These are phyloP conservation scores for Cataglyphis livida DNA, from an alignment of 2,888 invertebrate genomes.

Conservation along the genomic window DNA sequence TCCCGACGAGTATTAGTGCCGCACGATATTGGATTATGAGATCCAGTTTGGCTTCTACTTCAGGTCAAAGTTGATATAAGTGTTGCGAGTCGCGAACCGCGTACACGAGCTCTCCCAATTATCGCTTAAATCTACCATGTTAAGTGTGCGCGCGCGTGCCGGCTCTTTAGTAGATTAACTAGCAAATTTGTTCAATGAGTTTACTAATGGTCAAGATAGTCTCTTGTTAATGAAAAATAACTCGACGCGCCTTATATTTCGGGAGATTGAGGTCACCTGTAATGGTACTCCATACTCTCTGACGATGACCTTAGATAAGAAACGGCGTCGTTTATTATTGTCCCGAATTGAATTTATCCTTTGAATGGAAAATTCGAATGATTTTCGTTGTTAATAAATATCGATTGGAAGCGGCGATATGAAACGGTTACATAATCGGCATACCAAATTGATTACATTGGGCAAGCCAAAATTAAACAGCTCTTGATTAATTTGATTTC, in stretches of 20 bases:
- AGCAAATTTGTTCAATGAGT: constrained; percentile 63
- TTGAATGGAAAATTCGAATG: constrained; percentile 72
- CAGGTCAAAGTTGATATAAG: constrained; percentile 60
- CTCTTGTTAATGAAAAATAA: constrained; percentile 71
- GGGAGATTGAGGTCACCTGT: constrained; percentile 58
- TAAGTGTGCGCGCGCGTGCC: constrained; percentile 68
- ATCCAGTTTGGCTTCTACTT: constrained; percentile 29
- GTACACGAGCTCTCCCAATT: constrained; percentile 72
- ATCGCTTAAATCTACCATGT: constrained; percentile 72
- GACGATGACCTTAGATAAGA: constrained; percentile 67
- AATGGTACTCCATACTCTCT: constrained; percentile 60
- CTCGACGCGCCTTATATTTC: constrained; percentile 45
- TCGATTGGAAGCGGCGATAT: constrained; percentile 64
- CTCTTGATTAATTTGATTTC: constrained; percentile 53
- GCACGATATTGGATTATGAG: constrained; percentile 33
- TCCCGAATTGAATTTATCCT: constrained; percentile 63
- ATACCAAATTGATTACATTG: constrained; percentile 52
- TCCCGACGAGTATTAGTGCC: constrained; percentile 26
- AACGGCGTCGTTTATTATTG: constrained; percentile 68
- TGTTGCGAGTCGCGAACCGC: constrained; percentile 48
- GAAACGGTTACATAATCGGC: constrained; percentile 57
- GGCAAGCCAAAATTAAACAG: constrained; percentile 55
- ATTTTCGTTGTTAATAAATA: constrained; percentile 67
- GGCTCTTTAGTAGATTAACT: constrained; percentile 72
- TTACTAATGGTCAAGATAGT: constrained; percentile 49